Evolutionary conservation across 2,113 vertebrate genomes (phyloP).

Genomic region (Hydrolagus affinis): DNA sequence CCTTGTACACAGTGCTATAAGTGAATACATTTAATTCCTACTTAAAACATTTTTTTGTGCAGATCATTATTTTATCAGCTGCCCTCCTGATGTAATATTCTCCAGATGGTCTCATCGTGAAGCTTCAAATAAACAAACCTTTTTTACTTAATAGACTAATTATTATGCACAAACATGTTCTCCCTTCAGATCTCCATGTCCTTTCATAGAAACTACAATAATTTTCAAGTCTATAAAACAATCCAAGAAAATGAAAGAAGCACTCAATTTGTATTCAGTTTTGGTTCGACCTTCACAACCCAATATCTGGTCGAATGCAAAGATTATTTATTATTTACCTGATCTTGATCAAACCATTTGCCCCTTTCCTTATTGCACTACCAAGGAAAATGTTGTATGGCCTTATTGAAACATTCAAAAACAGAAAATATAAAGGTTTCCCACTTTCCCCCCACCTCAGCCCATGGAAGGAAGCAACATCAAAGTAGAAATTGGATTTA

Average conservation of each 20-base stretch:
- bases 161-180: neutral
- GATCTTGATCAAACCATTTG: neutral
- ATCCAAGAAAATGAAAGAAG: neutral
- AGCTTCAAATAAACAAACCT: neutral
- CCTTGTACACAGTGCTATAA: neutral
- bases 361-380: no score
- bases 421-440: no score
- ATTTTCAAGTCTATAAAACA: neutral
- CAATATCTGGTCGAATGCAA: neutral
- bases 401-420: no score
- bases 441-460: no score
- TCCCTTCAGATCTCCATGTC: no score
- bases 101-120: no score
- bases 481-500: no score
- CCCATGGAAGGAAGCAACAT: no score
- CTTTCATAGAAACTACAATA: neutral
- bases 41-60: slow-evolving; percentile 34
- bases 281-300: neutral
- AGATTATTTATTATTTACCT: neutral
- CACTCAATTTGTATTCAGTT: neutral
- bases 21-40: neutral
- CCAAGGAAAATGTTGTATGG: no score
- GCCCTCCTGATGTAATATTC: no score
- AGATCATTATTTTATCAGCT: neutral
- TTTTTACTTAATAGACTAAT: no score